Evolutionary conservation across 2,888 invertebrate genomes (phyloP).

Genomic region (Chorisops tibialis): DNA sequence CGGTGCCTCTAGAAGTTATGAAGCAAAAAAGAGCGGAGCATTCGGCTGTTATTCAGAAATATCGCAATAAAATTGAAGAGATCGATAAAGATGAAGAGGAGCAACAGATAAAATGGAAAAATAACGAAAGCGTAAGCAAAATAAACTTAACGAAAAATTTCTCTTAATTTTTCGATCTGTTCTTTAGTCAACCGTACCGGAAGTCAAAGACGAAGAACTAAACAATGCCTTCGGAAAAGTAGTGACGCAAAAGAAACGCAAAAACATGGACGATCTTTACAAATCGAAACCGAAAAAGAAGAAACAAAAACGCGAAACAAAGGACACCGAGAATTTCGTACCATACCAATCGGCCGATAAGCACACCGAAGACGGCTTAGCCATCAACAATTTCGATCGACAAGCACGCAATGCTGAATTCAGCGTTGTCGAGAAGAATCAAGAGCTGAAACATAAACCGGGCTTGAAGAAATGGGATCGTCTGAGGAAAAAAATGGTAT

Average conservation of each 20-base stretch:
- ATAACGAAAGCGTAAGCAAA: not conserved
- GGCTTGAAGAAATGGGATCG: conserved; percentile 85
- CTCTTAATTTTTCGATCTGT: conserved; percentile 28
- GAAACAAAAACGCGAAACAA: conserved; percentile 46
- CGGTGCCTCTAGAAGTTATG: conserved; percentile 78
- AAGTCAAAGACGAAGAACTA: conserved; percentile 57
- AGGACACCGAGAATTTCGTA: conserved; percentile 80
- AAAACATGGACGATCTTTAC: conserved; percentile 57
- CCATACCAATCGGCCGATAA: conserved; percentile 81
- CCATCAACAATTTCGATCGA: conserved; percentile 72
- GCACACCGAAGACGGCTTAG: conserved; percentile 68
- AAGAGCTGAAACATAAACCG: conserved; percentile 60
- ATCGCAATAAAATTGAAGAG: conserved; percentile 45
- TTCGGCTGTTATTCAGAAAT: conserved; percentile 56
- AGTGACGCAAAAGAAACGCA: conserved; percentile 54
- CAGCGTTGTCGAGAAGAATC: conserved; percentile 79
- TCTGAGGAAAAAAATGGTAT: conserved; percentile 92
- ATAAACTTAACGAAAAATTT: not conserved
- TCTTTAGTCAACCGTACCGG: conserved; percentile 38
- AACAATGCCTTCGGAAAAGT: conserved; percentile 58
- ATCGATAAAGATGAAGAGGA: conserved; percentile 42
- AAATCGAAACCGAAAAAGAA: conserved; percentile 59
- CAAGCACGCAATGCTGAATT: conserved; percentile 77
- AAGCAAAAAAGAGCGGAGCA: conserved; percentile 78
- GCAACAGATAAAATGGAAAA: conserved; percentile 30